Evolutionary conservation across 2,888 invertebrate genomes (phyloP), one percentile per base, ranked within the genome.

Genomic region (Mechanitis mazaeus): DNA sequence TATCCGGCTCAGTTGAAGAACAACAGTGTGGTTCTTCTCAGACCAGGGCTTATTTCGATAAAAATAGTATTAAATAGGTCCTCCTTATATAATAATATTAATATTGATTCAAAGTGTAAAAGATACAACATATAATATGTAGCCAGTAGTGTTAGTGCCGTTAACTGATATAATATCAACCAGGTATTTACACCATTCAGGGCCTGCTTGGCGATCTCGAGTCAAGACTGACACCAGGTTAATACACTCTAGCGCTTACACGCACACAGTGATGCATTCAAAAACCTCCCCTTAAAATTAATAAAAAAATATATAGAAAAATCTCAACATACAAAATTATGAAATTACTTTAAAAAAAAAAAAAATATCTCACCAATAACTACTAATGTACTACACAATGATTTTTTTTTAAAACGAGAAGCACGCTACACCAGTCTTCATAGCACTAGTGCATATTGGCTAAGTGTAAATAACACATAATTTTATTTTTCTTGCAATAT

Each of bases 161-260:
- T 85, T 85, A 20, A 20, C 20, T 20, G 83, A 74, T 86, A 86
- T 84, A 81, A 88, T 87, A 78, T 87, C 86, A 85, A 85, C 87
- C 87, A 87, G 88, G 87, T 87, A 79, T 87, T 88, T 87, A 83
- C 87, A 85, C 80, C 82, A 87, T 87, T 85, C 88, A 89, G 88
- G 87, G 75, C 83, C 87, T 85, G 87, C 79, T 87, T 83, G 85
- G 86, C 79, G 88, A 85, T 84, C 86, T 89, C 88, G 85, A 87
- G 85, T 86, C 88, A 82, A 83, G 85, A 88, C 81, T 88, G 83
- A 87, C 78, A 72, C 79, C 84, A 88, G 88, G 89, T 89, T 84
- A 85, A 76, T 85, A 79, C 68, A 68, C 69, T 70, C 68, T 67
- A 64, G 85, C 85, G 87, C 86, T 45, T 82, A 84, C 77, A 76